Evolutionary conservation across 2,888 invertebrate genomes (phyloP).

Genomic region (Amiota mariae): DNA sequence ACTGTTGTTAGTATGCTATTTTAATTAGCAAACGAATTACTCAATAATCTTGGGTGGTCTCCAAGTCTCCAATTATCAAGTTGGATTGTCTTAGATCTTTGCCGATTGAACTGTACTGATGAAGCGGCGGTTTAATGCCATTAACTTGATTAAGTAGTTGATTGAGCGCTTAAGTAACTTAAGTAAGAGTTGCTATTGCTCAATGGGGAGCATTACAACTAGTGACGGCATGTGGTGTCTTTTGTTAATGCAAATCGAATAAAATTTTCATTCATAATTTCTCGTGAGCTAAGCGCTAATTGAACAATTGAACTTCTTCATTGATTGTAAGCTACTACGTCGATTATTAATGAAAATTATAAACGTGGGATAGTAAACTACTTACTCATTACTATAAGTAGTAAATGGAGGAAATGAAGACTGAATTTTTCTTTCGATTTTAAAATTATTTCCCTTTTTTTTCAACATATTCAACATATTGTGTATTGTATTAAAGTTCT

Average conservation of each 20-base stretch:
- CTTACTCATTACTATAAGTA: no score
- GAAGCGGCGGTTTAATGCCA: constrained; percentile 63
- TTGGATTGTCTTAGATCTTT: constrained; percentile 59
- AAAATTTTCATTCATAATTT: constrained; percentile 59
- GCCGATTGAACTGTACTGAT: constrained; percentile 64
- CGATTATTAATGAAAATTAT: neutral
- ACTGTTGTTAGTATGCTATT: constrained; percentile 11
- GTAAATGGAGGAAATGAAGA: no score
- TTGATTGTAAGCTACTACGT: constrained; percentile 46
- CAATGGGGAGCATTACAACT: neutral
- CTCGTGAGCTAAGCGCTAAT: constrained; percentile 47
- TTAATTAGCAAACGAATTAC: constrained; percentile 19
- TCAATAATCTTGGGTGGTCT: constrained; percentile 16
- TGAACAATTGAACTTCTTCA: constrained; percentile 61
- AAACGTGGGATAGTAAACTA: neutral
- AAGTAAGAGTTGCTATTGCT: neutral
- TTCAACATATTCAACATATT: no score
- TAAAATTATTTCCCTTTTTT: no score
- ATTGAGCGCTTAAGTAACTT: constrained; percentile 22
- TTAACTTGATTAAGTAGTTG: constrained; percentile 61
- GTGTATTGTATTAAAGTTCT: neutral
- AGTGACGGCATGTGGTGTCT: constrained; percentile 27
- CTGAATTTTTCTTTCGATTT: no score
- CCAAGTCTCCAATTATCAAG: constrained; percentile 55
- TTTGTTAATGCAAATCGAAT: constrained; percentile 27